Evolutionary conservation across 2,888 invertebrate genomes (phyloP), one percentile per base, ranked within the genome.

Genomic region (Melieria omissa): DNA sequence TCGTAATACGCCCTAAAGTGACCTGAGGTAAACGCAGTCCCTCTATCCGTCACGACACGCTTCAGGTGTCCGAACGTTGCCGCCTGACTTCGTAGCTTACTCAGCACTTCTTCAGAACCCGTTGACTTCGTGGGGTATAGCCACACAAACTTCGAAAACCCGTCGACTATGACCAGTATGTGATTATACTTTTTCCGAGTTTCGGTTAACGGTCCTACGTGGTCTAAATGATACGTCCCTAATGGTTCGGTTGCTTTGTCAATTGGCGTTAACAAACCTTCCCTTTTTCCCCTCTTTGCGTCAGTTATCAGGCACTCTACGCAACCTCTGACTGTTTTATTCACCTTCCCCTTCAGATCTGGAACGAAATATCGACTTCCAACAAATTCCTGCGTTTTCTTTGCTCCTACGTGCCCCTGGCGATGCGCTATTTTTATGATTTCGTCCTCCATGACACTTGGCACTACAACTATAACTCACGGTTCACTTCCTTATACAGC

Each of bases 381-480:
- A 0, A 78, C n/a, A 1, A 72, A 52, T 8, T 63, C 47, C 4
- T 49, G 63, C 6, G 63, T 63, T 41, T 47, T 49, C 41, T 63
- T 45, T 9, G 70, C 75, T 0, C 75, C 75, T n/a, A 68, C 76
- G 46, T 75, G 74, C n/a, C 74, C 74, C 68, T 77, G 74, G 0
- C 67, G 41, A 74, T 86, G 86, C 0, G 78, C 77, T 29, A 71
- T 80, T 60, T 76, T 76, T 7, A 87, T 85, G 4, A 87, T 78
- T 70, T 85, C 63, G 70, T 63, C 46, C 71, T 54, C 55, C 16
- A 65, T 54, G 4, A 14, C 16, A 4, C n/a, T 10, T 12, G 66
- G 58, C 4, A 66, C 66, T 4, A 66, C 66, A n/a, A n/a, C 4
- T 47, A 14, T 10, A 58, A 14, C 14, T 66, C 66, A 5, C 47